Base-by-base conservation (phyloP, 1,140 invertebrate genomes). In the Drosophila rufa region DNA sequence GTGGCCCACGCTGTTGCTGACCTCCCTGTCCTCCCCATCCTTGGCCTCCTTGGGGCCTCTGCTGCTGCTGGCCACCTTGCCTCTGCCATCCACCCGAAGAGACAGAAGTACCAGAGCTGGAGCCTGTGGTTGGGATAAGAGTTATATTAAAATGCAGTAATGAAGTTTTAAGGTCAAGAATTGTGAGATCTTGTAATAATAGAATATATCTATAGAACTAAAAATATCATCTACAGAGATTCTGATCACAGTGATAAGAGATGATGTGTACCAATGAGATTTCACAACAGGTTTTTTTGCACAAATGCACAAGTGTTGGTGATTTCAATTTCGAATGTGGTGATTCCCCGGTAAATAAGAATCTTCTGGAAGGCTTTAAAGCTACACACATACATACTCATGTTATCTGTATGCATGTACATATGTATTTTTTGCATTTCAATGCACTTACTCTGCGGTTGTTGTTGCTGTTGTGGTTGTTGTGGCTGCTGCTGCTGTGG, bases 381-480 rank as follows among this genome's bases (percentile, higher is more conserved):
- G 8, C n/a, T 14, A 12, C 12, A 59, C 9, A 40, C 5, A 17
- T 46, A 42, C 12, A 15, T 8, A 3, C 45, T 6, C 12, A 17
- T 27, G 6, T 8, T 9, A 2, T 15, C 2, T 46, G 12, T 19
- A 42, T 30, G 4, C 5, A 15, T n/a, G 27, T 42, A 43, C 22
- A 9, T 27, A 38, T 22, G 17, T 19, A 19, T 0, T 1, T 19
- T 19, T 19, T 48, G 19, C 36, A 36, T 8, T 57, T 7, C 4
- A 27, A 0, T 58, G 42, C 33, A 56, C 77, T 51, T 33, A 75
- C 78, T 17, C 48, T 68, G 46, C 22, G 42, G 67, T 38, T 69
- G 71, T 8, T 53, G 55, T 22, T 50, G 43, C 7, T 30, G 56
- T 50, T 17, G 55, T 9, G 40, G 70, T n/a, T 36, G 30, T 8